phyloP scores from a whole-genome alignment of 2,113 vertebrate genomes.

The Coregonus clupeaformis region DNA sequence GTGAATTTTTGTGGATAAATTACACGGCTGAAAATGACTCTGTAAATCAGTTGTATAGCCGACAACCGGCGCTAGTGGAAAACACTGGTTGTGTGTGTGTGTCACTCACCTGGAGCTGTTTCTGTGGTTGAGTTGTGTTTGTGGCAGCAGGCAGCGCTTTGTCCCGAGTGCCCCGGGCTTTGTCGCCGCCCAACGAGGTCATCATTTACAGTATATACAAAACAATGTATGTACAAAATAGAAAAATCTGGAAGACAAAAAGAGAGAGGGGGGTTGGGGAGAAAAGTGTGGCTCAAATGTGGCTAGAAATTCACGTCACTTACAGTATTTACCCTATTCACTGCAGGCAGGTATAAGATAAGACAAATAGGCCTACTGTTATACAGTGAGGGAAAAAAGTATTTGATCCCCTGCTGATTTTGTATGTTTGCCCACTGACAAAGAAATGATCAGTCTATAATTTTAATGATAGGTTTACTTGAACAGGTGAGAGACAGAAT shows the following conservation, averaged over 20 bases:
- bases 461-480: too few species aligned
- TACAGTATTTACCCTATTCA: not conserved
- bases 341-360: too few species aligned
- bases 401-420: too few species aligned
- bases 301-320: not conserved
- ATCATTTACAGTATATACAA: constrained; percentile 99
- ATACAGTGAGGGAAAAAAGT: too few species aligned
- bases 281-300: too few species aligned
- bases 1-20: too few species aligned
- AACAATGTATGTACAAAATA: constrained; percentile 99
- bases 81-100: not conserved
- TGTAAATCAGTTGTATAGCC: not conserved
- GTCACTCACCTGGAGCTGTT: constrained; percentile 88
- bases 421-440: too few species aligned
- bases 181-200: constrained; percentile 93
- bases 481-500: too few species aligned
- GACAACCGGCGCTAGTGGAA: too few species aligned
- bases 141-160: constrained; percentile 83
- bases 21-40: not conserved
- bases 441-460: too few species aligned
- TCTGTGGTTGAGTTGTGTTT: constrained; percentile 87
- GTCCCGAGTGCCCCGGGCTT: constrained; percentile 91
- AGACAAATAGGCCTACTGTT: too few species aligned
- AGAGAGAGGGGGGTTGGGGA: not conserved
- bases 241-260: constrained; percentile 87